Evolutionary conservation across 2,888 invertebrate species (phyloP).

Genomic region (Pedicia rivosa): DNA sequence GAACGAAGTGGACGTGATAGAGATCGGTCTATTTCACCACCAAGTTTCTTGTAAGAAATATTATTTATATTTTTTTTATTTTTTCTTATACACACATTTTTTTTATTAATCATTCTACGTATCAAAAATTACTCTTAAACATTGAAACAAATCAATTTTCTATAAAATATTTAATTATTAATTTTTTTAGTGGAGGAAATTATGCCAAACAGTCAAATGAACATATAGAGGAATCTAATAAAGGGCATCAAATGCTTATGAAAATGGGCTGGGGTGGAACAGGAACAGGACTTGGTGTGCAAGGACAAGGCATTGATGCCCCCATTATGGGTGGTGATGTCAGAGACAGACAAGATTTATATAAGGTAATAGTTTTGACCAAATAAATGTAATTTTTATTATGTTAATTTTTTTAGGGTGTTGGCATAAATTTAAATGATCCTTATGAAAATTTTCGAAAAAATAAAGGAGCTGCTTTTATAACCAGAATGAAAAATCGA

Average conservation of each 20-base stretch:
- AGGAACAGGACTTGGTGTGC: conserved; percentile 82
- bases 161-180: too few species aligned
- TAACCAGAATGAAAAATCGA: conserved; percentile 82
- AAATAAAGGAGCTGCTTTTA: conserved; percentile 88
- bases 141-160: too few species aligned
- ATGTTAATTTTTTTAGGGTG: conserved; percentile 40
- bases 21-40: conserved; percentile 39
- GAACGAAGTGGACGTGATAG: conserved; percentile 22
- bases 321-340: conserved; percentile 86
- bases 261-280: conserved; percentile 95
- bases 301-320: conserved; percentile 90
- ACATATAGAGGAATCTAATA: conserved; percentile 76
- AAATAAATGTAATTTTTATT: conserved; percentile 1
- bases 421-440: conserved; percentile 84
- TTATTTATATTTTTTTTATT: background rate
- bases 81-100: too few species aligned
- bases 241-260: conserved; percentile 90
- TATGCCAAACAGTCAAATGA: conserved; percentile 32
- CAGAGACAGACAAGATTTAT: conserved; percentile 81
- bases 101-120: conserved; percentile 9
- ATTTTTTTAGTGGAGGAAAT: conserved; percentile 22
- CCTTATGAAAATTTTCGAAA: conserved; percentile 96
- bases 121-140: background rate
- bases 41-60: conserved; percentile 53
- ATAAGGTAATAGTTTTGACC: conserved; percentile 37